Percentiles rank a stretch among this genome's conserved stretches.
These are phyloP conservation scores for Gallinago jamesoni DNA, from an alignment of 2,113 vertebrate genomes.

Conservation along the genomic window DNA sequence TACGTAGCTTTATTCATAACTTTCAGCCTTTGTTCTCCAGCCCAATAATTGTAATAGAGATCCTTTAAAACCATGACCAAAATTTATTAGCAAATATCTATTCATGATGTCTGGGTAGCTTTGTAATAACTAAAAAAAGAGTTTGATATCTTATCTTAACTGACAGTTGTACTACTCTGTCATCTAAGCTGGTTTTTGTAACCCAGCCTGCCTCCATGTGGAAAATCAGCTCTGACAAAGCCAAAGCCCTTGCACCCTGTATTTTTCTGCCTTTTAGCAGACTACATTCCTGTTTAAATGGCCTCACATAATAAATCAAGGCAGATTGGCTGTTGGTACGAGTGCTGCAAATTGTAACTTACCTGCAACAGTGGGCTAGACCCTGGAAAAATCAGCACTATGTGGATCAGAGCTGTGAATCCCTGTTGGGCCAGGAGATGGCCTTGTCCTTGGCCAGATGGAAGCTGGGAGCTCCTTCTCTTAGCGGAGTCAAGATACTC, in stretches of 20 bases:
- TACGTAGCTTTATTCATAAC: background rate
- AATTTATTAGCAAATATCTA: background rate
- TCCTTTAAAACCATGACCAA: constrained; percentile 1
- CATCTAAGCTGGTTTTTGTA: constrained; percentile 40
- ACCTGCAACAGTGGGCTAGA: background rate
- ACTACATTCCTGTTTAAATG: background rate
- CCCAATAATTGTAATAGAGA: background rate
- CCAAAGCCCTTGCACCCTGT: background rate
- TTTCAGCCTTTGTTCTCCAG: background rate
- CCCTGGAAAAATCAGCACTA: background rate
- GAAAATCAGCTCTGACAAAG: background rate
- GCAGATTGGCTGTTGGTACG: background rate
- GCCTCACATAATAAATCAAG: background rate
- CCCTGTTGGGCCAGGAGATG: background rate
- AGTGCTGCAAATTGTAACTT: background rate
- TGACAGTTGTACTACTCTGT: constrained; percentile 46
- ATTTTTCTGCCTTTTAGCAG: background rate
- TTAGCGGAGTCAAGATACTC: too few species aligned
- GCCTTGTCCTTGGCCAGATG: background rate
- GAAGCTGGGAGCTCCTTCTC: background rate
- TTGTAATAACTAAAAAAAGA: constrained; percentile 29
- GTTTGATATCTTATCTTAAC: constrained; percentile 37
- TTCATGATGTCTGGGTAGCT: background rate
- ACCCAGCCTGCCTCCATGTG: background rate
- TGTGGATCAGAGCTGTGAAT: background rate